These are phyloP conservation scores for Bovichtus variegatus DNA, from an alignment of 2,797 vertebrate genomes.

Conservation along the genomic window DNA sequence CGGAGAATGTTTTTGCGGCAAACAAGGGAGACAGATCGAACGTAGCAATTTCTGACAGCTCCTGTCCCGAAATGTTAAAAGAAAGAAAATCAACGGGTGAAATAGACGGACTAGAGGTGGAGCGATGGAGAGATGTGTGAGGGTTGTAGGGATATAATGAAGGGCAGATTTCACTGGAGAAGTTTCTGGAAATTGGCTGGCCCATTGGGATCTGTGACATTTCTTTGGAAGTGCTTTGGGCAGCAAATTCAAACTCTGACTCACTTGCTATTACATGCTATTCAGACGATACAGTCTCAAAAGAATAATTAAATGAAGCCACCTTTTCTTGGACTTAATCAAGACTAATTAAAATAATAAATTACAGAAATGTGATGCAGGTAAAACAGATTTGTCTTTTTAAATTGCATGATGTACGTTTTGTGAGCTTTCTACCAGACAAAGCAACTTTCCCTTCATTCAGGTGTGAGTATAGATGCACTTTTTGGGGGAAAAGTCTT, in stretches of 20 bases:
- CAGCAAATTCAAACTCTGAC: slow-evolving; percentile 59
- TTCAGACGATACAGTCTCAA: slow-evolving; percentile 19
- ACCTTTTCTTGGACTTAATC: slow-evolving; percentile 13
- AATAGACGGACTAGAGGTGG: slow-evolving; percentile 8
- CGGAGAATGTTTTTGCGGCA: slow-evolving; percentile 47
- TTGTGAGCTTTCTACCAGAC: no score
- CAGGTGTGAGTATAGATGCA: background rate
- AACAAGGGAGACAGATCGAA: slow-evolving; percentile 46
- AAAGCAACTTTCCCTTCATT: background rate
- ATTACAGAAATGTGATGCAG: background rate
- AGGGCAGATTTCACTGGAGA: slow-evolving; percentile 66
- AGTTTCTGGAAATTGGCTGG: slow-evolving; percentile 63
- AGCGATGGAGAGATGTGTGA: slow-evolving; percentile 1
- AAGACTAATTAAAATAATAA: background rate
- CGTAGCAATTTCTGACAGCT: slow-evolving; percentile 53
- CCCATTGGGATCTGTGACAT: slow-evolving; percentile 69
- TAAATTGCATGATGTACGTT: background rate
- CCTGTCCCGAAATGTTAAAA: slow-evolving; percentile 24
- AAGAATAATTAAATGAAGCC: slow-evolving; percentile 24
- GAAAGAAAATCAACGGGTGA: slow-evolving; percentile 47
- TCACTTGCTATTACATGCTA: slow-evolving; percentile 56
- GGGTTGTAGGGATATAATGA: slow-evolving; percentile 52
- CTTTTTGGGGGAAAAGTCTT: background rate
- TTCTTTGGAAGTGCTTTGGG: slow-evolving; percentile 71
- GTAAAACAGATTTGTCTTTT: no score